Percentiles rank a stretch among this genome's conserved stretches.
phyloP scores from a whole-genome alignment of 2,113 vertebrate species.

The Silurus glanis region DNA sequence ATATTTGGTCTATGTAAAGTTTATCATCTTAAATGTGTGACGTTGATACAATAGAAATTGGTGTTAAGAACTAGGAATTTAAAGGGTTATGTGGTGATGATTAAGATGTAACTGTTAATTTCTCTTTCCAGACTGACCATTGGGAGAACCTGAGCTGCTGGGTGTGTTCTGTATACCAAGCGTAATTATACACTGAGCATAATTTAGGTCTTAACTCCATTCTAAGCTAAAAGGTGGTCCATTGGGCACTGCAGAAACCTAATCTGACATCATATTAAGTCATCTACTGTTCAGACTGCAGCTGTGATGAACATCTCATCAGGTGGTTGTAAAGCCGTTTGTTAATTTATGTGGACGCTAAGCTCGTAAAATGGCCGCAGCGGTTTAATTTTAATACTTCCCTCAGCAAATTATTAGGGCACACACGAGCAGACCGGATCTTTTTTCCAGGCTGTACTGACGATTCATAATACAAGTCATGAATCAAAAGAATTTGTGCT shows the following conservation, averaged over 20 bases:
- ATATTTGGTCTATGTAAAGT: neutral
- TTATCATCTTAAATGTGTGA: neutral
- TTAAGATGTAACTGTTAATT: neutral
- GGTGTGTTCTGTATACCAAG: neutral
- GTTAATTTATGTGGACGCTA: slow-evolving; percentile 67
- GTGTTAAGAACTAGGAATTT: neutral
- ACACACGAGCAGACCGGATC: slow-evolving; percentile 50
- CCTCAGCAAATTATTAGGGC: slow-evolving; percentile 62
- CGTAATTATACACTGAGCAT: neutral
- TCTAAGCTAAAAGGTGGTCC: slow-evolving; percentile 18
- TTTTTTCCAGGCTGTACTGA: slow-evolving; percentile 40
- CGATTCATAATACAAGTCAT: slow-evolving; percentile 40
- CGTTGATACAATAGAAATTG: too few species aligned
- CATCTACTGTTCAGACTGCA: slow-evolving; percentile 42
- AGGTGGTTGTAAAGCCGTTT: slow-evolving; percentile 56
- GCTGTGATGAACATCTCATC: slow-evolving; percentile 62
- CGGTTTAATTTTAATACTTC: slow-evolving; percentile 73
- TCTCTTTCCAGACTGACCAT: neutral
- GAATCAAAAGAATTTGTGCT: slow-evolving; percentile 28
- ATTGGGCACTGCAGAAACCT: neutral
- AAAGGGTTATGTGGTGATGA: neutral
- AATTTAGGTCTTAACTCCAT: neutral
- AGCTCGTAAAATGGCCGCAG: slow-evolving; percentile 65
- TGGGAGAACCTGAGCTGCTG: neutral
- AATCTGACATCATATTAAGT: slow-evolving; percentile 51